These are phyloP conservation scores for Lepidocolaptes lacrymiger DNA, from an alignment of 2,797 vertebrate genomes.

Conservation along the genomic window DNA sequence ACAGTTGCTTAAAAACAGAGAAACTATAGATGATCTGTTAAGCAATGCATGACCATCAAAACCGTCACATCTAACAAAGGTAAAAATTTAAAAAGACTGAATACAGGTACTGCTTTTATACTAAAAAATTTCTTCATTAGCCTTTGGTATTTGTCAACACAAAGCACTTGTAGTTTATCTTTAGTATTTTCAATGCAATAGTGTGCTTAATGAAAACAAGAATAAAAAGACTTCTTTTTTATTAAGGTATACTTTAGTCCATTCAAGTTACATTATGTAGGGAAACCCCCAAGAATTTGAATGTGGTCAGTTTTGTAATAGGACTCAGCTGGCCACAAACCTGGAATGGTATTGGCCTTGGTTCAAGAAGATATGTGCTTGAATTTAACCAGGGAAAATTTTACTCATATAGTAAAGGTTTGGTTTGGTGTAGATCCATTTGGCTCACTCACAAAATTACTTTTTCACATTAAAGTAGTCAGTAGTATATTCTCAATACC, in stretches of 20 bases:
- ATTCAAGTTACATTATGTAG: constrained; percentile 64
- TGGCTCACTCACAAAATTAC: constrained; percentile 70
- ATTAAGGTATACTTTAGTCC: constrained; percentile 60
- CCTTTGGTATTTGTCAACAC: neutral
- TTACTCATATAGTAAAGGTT: constrained; percentile 83
- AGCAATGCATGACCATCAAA: neutral
- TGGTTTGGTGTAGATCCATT: constrained; percentile 77
- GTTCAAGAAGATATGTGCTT: constrained; percentile 72
- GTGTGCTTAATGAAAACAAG: constrained; percentile 19
- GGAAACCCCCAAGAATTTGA: constrained; percentile 74
- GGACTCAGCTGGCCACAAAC: constrained; percentile 71
- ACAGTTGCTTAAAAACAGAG: neutral
- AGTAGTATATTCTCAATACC: constrained; percentile 61
- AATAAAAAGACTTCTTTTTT: constrained; percentile 53
- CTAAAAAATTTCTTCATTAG: neutral
- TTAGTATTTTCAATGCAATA: neutral
- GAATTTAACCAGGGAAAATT: constrained; percentile 79
- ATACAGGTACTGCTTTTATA: neutral
- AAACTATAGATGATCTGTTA: neutral
- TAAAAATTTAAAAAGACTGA: neutral
- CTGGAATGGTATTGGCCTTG: constrained; percentile 55
- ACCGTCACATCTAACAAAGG: neutral
- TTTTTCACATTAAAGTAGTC: constrained; percentile 75
- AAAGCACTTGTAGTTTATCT: neutral
- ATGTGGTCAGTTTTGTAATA: constrained; percentile 76